These are phyloP conservation scores for Microcebus murinus DNA, from an alignment of 2,113 vertebrate genomes.

Conservation along the genomic window DNA sequence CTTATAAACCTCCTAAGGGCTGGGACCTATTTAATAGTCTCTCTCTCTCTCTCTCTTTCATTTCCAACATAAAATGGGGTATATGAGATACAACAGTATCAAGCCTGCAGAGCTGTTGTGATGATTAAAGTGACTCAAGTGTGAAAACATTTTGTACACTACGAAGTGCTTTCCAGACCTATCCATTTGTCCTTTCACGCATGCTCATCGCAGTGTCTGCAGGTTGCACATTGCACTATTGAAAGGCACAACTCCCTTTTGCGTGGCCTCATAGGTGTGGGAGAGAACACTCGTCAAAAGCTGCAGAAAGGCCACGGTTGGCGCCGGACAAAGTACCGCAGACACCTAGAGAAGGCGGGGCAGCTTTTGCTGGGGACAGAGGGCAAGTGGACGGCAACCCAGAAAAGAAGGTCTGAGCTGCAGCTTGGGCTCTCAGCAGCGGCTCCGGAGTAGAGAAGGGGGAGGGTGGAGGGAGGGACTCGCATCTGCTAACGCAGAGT, in stretches of 20 bases:
- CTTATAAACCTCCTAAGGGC: neutral
- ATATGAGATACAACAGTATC: neutral
- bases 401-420: neutral
- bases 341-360: neutral
- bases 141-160: neutral
- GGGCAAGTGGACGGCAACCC: fast-evolving
- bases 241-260: no score
- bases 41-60: no score
- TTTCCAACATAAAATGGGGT: neutral
- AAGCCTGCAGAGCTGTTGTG: neutral
- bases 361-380: neutral
- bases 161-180: neutral
- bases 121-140: no score
- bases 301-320: neutral
- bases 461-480: no score
- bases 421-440: neutral
- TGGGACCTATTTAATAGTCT: neutral
- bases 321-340: no score
- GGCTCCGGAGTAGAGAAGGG: fast-evolving
- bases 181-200: neutral
- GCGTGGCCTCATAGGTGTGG: neutral
- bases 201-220: fast-evolving
- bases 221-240: fast-evolving
- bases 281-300: neutral
- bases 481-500: fast-evolving